phyloP scores from a whole-genome alignment of 2,113 vertebrate species.

The Hippoglossus stenolepis region DNA sequence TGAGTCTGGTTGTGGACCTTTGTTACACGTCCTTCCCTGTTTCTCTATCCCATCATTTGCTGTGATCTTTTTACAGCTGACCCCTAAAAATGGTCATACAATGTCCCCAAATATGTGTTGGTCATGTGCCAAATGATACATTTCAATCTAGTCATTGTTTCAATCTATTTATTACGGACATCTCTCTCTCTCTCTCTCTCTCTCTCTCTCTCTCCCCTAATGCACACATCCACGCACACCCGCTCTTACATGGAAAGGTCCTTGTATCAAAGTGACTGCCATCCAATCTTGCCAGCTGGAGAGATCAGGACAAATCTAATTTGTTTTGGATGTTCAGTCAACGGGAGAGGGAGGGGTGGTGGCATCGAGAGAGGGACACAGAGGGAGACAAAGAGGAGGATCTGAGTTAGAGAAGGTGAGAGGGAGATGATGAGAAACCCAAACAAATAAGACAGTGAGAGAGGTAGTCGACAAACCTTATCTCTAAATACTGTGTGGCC shows the following conservation, averaged over 20 bases:
- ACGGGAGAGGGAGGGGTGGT: not conserved
- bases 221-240: not conserved
- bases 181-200: not conserved
- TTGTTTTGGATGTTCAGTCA: slow-evolving; percentile 51
- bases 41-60: not conserved
- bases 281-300: slow-evolving; percentile 52
- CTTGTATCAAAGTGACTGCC: slow-evolving; percentile 18
- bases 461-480: slow-evolving; percentile 36
- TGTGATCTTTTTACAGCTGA: not conserved
- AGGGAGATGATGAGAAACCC: slow-evolving; percentile 13
- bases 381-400: not conserved
- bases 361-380: not conserved
- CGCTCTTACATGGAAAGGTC: slow-evolving; percentile 7
- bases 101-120: not conserved
- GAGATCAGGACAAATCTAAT: slow-evolving; percentile 66
- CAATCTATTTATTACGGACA: not conserved
- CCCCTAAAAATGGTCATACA: not conserved
- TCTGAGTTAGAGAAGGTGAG: not conserved
- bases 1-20: not conserved
- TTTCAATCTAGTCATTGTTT: not conserved
- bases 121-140: not conserved
- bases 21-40: not conserved
- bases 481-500: slow-evolving; percentile 27
- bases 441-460: not conserved
- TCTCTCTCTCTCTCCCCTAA: not conserved